phyloP scores from a whole-genome alignment of 2,888 invertebrate species.

The Thereva unica region DNA sequence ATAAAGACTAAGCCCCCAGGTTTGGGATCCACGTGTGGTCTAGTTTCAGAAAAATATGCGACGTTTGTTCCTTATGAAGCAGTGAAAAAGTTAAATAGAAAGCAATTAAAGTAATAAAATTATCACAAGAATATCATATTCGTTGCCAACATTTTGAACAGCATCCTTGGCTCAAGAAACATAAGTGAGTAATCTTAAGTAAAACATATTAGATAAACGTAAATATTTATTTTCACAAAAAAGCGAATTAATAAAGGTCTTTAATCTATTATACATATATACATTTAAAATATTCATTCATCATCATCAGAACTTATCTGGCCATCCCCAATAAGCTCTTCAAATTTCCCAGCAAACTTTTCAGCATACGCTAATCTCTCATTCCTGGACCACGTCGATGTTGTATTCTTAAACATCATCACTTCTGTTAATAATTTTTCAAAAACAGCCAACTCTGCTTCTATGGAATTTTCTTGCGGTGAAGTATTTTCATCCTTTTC shows the following conservation, averaged over 20 bases:
- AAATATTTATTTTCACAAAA: background rate
- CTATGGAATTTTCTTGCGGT: slow-evolving; percentile 41
- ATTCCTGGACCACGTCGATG: slow-evolving; percentile 46
- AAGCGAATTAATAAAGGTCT: background rate
- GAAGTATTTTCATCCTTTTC: background rate
- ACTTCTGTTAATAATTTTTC: slow-evolving; percentile 46
- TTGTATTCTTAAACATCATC: slow-evolving; percentile 45
- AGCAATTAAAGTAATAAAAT: no score
- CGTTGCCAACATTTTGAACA: no score
- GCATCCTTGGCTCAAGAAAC: no score
- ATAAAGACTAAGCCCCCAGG: no score
- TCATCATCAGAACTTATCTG: slow-evolving; percentile 34
- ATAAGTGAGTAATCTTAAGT: no score
- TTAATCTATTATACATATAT: background rate
- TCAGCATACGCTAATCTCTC: slow-evolving; percentile 46
- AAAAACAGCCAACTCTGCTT: slow-evolving; percentile 45
- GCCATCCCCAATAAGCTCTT: slow-evolving; percentile 44
- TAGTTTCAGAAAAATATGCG: no score
- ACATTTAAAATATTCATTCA: background rate
- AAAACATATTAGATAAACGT: no score
- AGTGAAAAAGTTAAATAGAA: no score
- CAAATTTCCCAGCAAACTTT: slow-evolving; percentile 46
- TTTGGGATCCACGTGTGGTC: no score
- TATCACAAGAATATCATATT: no score
- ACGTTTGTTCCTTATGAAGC: no score